Percentiles rank a stretch among this genome's conserved stretches.
Conservation (phyloP, 2,888 invertebrate species). For the Tenthredo notha region DNA sequence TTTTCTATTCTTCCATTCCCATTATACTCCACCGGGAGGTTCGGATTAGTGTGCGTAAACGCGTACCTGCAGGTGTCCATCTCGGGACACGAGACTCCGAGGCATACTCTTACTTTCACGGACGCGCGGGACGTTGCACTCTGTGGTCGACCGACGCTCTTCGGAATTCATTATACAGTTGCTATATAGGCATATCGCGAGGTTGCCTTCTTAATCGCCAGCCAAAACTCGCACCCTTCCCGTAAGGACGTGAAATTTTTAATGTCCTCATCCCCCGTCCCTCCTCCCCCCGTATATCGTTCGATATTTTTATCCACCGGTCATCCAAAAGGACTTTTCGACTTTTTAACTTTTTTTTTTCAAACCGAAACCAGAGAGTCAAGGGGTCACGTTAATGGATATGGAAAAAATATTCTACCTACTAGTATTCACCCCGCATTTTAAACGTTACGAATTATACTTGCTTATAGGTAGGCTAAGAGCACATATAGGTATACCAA, state of each 20-base stretch:
- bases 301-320: too few relatives aligned
- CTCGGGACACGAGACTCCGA: slow-evolving; percentile 41
- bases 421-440: neutral
- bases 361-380: neutral
- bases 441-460: neutral
- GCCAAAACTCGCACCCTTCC: neutral
- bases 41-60: neutral
- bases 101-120: slow-evolving; percentile 49
- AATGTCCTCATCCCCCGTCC: too few relatives aligned
- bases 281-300: too few relatives aligned
- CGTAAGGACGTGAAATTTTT: neutral
- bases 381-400: neutral
- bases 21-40: neutral
- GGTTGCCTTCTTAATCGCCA: neutral
- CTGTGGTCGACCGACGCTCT: slow-evolving; percentile 42
- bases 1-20: neutral
- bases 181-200: neutral
- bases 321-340: too few relatives aligned
- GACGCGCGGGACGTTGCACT: slow-evolving; percentile 44
- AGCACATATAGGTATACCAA: neutral
- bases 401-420: neutral
- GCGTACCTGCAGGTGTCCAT: slow-evolving; percentile 37
- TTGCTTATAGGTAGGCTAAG: neutral
- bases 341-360: neutral
- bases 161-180: slow-evolving; percentile 38